phyloP scores from a whole-genome alignment of 2,113 vertebrate species.

The Tetrax tetrax region DNA sequence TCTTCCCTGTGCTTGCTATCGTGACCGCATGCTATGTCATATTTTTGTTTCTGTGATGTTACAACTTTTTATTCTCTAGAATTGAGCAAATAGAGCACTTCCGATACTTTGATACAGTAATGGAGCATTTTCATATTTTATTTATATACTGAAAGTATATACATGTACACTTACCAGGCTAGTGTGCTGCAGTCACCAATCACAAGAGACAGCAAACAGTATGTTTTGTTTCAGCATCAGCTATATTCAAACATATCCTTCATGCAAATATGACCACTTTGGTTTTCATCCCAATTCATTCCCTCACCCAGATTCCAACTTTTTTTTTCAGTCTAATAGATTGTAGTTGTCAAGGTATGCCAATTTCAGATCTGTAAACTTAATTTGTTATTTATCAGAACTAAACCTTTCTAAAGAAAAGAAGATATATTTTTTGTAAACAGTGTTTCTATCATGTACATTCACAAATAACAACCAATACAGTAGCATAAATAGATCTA shows the following conservation, averaged over 20 bases:
- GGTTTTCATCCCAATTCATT: conserved; percentile 43
- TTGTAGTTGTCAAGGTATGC: conserved; percentile 72
- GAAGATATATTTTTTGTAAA: conserved; percentile 85
- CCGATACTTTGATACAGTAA: conserved; percentile 66
- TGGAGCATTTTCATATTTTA: conserved; percentile 72
- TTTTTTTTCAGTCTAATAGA: conserved; percentile 72
- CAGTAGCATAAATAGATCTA: conserved; percentile 59
- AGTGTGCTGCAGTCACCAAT: conserved; percentile 60
- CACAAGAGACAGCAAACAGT: conserved; percentile 37
- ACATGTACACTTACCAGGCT: conserved; percentile 27
- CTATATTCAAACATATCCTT: conserved; percentile 21
- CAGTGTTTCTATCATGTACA: conserved; percentile 80
- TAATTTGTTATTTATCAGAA: conserved; percentile 78
- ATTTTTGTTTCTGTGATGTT: conserved; percentile 73
- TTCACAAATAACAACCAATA: conserved; percentile 68
- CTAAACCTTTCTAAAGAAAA: conserved; percentile 81
- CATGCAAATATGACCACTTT: conserved; percentile 46
- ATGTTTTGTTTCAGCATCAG: conserved; percentile 34
- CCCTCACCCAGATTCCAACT: conserved; percentile 57
- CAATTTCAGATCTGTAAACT: conserved; percentile 75
- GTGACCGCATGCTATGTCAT: conserved; percentile 78
- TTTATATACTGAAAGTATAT: conserved; percentile 64
- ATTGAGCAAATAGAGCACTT: conserved; percentile 64
- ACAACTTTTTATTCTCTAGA: conserved; percentile 73
- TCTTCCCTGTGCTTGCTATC: conserved; percentile 75